A percentile compares a stretch with the other conserved stretches of the same genome.
These are phyloP conservation scores for Cochlearius cochlearius DNA, from an alignment of 2,113 vertebrate species.

Conservation along the genomic window DNA sequence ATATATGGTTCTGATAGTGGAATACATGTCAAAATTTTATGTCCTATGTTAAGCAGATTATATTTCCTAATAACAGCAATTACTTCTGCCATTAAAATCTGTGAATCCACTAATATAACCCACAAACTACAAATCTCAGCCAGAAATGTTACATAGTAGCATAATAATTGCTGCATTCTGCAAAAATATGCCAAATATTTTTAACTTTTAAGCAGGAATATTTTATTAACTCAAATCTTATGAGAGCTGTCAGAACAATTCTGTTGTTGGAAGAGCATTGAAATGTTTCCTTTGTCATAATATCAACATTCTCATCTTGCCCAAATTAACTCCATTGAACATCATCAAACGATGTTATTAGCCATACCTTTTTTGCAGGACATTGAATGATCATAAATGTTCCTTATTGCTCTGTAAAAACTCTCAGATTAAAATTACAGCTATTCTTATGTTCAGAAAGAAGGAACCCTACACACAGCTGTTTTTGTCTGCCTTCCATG, in stretches of 20 bases:
- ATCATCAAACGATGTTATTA: background rate
- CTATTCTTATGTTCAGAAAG: background rate
- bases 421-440: background rate
- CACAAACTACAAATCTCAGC: background rate
- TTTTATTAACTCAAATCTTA: background rate
- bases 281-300: background rate
- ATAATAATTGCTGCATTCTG: background rate
- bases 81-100: background rate
- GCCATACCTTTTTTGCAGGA: background rate
- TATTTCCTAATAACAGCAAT: background rate
- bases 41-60: background rate
- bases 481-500: background rate
- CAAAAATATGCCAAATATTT: background rate
- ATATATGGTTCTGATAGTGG: background rate
- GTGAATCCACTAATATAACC: background rate
- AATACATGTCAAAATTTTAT: background rate
- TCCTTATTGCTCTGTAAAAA: background rate
- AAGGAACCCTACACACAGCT: background rate
- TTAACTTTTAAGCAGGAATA: background rate
- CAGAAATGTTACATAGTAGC: background rate
- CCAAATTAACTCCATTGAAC: background rate
- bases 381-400: background rate
- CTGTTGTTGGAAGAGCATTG: background rate
- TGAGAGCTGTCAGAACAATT: fast-evolving
- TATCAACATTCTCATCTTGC: background rate